Evolutionary conservation across 2,113 vertebrate species (phyloP).

Genomic region (Embiotoca jacksoni): DNA sequence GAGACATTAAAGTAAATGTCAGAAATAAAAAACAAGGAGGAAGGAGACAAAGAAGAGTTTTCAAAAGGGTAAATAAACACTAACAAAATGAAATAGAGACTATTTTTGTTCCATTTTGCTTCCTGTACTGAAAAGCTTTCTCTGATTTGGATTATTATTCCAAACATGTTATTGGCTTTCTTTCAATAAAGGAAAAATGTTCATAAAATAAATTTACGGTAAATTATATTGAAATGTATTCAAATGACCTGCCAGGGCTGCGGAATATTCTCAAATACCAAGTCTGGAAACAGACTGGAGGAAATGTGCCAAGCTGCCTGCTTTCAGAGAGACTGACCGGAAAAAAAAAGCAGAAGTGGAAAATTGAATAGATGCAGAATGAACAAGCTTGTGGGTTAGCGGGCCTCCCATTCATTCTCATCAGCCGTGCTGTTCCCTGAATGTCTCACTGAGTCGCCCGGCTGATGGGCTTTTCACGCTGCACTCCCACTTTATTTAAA

Average conservation of each 20-base stretch:
- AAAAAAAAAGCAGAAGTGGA: conserved; percentile 12
- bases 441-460: conserved; percentile 47
- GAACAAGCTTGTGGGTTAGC: conserved; percentile 49
- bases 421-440: conserved; percentile 64
- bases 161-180: background rate
- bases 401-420: conserved; percentile 68
- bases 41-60: background rate
- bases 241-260: conserved; percentile 34
- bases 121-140: background rate
- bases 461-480: conserved; percentile 53
- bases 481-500: conserved; percentile 48
- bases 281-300: background rate
- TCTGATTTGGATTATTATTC: conserved; percentile 2
- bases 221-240: conserved; percentile 32
- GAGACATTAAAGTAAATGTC: background rate
- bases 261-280: conserved; percentile 5
- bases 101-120: background rate
- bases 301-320: conserved; percentile 1
- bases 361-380: conserved; percentile 61
- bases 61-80: background rate
- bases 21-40: background rate
- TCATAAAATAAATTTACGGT: conserved; percentile 7
- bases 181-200: background rate
- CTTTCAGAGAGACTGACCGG: conserved; percentile 5
- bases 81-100: background rate